Evolutionary conservation across 2,888 invertebrate genomes (phyloP).

Genomic region (Marasmarcha lunaedactyla): DNA sequence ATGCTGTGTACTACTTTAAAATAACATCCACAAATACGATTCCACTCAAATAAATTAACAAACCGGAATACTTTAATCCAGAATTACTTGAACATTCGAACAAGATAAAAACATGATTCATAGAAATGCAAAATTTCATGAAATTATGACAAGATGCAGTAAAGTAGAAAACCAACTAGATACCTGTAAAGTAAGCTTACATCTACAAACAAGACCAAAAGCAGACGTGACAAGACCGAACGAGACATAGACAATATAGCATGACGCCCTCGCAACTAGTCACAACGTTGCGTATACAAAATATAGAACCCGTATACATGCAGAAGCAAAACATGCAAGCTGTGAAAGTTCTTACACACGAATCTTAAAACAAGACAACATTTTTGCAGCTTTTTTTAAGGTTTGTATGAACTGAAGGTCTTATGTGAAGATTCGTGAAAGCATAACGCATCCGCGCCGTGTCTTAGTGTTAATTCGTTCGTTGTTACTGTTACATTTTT

Average conservation of each 20-base stretch:
- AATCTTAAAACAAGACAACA: too few species aligned
- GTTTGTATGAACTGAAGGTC: too few species aligned
- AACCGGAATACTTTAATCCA: too few species aligned
- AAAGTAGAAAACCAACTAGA: neutral
- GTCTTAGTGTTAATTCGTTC: conserved; percentile 44
- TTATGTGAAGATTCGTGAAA: conserved; percentile 1
- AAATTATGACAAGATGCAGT: too few species aligned
- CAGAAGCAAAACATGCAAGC: neutral
- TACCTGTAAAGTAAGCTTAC: neutral
- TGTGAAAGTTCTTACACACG: neutral
- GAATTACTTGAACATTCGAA: too few species aligned
- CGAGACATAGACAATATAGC: neutral
- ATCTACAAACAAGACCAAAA: neutral
- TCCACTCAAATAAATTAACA: too few species aligned
- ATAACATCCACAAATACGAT: too few species aligned
- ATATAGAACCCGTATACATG: conserved; percentile 2
- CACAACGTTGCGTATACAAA: neutral
- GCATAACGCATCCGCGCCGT: conserved; percentile 3
- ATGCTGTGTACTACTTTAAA: too few species aligned
- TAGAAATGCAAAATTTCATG: too few species aligned
- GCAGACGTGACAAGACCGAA: neutral
- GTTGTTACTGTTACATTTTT: conserved; percentile 5
- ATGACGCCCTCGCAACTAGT: neutral
- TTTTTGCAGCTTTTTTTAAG: too few species aligned
- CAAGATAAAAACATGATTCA: too few species aligned